Evolutionary conservation across 2,797 vertebrate species (phyloP), one percentile per base, ranked within the genome.

Genomic region (Adelosebastes latens): DNA sequence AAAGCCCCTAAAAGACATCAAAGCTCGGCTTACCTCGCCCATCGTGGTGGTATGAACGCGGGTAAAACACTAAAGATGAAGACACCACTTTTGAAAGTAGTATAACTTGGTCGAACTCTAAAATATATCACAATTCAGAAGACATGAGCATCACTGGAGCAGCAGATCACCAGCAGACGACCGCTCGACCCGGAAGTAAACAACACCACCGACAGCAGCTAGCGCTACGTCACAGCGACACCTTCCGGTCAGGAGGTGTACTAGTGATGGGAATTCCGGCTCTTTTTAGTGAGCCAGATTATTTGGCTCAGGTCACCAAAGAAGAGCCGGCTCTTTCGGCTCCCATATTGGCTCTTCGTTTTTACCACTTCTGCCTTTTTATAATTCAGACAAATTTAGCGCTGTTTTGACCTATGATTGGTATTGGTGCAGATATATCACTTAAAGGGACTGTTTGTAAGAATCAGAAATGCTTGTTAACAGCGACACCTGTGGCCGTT

Each of bases 11-110:
- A 5, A 6, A 5, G 2, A 52, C 3, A 5, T 16, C 1, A 66
- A 62, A 68, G 2, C 5, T 62, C 7, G 11, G 11, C 88, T 83
- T 85, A 95, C 94, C 92, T 95, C 94, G 2, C 90, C 84, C 94
- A 95, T 95, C 13, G n/a, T 86, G 74, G 2, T 0, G 65, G 0
- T 7, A 3, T 72, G 27, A 8, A 3, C 8, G 14, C 12, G 1
- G 13, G 27, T 5, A 14, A 1, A 32, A 27, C 5, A 5, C 39
- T 16, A 8, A 2, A 29, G 6, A 0, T 0, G 10, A 71, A 31
- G 1, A 63, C 56, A 22, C 0, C 1, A 18, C 16, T 39, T 49
- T 53, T 20, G 20, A 11, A n/a, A 5, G 2, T 12, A 24, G 10
- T 56, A 13, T 4, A 46, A 24, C 16, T n/a, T 16, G 6, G 2